Base-by-base conservation (phyloP, 2,797 vertebrate species). In the Liparis tanakae region DNA sequence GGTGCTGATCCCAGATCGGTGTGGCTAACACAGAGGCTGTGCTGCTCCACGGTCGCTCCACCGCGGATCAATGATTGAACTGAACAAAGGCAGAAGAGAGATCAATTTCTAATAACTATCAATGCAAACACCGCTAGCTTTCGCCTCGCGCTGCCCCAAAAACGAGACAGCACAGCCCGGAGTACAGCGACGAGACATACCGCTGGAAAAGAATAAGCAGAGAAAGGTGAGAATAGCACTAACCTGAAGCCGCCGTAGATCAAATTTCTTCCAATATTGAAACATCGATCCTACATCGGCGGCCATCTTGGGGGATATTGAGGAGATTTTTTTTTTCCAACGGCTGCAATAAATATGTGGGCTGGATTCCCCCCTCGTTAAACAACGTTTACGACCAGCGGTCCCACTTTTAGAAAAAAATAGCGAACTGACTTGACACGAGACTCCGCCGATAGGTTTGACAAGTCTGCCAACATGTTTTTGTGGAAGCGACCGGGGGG, bases 251-350 rank as follows among this genome's bases (percentile, higher is more conserved):
- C 97, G 96, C 95, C 96, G 96, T 89, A 96, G 96, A 96, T 96
- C 96, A 95, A 96, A 96, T 95, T 95, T 96, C 96, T 96, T 96
- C 97, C 97, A 96, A 96, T 96, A 96, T 95, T 96, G 95, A 95
- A 96, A 94, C 96, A 96, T 96, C 96, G 97, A 97, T 96, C 97
- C 97, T 96, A 96, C 97, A 92, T 97, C 96, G 96, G 97, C 96
- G 95, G 97, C 97, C 97, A 98, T 98, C 97, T 98, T 98, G 96
- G 95, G 97, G 96, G 96, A 96, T 94, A 96, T 95, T 94, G 95
- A 95, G 91, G 95, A 94, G 94, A 91, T 93, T 93, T 95, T 94
- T 93, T 95, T 94, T 58, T 95, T 94, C 94, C 94, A 92, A 93
- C 92, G 96, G 96, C 96, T 96, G 95, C 94, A 94, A 95, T 95